Evolutionary conservation across 53 echinoderm and acorn worm genomes (phyloP), one percentile per base, ranked within the genome.

Genomic region (Astropecten irregularis): DNA sequence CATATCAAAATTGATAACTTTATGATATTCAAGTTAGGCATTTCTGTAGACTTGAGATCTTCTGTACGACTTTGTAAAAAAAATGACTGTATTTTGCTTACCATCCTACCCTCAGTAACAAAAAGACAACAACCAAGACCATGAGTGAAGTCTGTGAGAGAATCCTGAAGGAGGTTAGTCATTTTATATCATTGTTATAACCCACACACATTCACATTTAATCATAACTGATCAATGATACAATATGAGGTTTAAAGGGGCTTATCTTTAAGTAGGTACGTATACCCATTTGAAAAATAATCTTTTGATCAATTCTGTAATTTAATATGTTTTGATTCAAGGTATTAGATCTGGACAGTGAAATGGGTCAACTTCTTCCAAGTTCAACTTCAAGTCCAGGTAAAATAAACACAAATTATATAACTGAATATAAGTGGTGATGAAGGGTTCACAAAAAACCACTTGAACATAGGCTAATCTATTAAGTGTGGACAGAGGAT

Each of bases 131-230:
- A 19, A 55, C 38, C 9, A 37, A 74, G 55, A 19, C 74, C 9
- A 74, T 57, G 57, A 74, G 57, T 28, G 56, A 37, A 39, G 74
- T 74, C 23, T 74, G 55, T 55, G 40, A 74, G 56, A 39, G 56
- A 57, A 57, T 74, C 14, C 42, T 74, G 37, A 54, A 74, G 39
- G 74, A 74, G 74, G 74, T 74, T 39, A 57, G 74, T 39, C 28
- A 74, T 25, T 42, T 11, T 11, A 42, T n/a, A n/a, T n/a, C n/a
- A n/a, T n/a, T n/a, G n/a, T n/a, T n/a, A n/a, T n/a, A n/a, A n/a
- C n/a, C n/a, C n/a, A 1, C 21, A 6, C 33, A 71, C 20, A n/a
- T n/a, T n/a, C 34, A 68, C 11, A 3, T 26, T 42, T 13, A 25
- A 46, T 29, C 11, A 23, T 3, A 42, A 23, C 18, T 21, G 34